These are phyloP conservation scores for Sialia sialis DNA, from an alignment of 2,113 vertebrate species.

Conservation along the genomic window DNA sequence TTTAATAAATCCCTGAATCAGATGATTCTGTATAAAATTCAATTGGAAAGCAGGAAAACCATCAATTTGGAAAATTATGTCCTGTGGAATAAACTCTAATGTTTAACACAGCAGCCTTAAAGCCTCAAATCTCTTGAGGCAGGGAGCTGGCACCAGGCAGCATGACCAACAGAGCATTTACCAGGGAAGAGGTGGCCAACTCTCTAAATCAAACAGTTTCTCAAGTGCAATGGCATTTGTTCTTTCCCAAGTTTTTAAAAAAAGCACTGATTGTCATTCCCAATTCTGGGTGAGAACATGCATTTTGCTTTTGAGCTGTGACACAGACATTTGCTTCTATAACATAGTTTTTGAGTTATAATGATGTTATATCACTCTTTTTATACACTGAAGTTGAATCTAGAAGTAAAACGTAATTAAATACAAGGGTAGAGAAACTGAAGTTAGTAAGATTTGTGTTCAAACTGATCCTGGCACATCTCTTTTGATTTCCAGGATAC, in stretches of 20 bases:
- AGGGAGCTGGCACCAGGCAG: not conserved
- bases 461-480: too few relatives aligned
- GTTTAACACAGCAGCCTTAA: not conserved
- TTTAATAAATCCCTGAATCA: not conserved
- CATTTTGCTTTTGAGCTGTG: not conserved
- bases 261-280: not conserved
- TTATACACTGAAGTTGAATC: not conserved
- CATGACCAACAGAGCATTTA: not conserved
- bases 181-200: not conserved
- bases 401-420: not conserved
- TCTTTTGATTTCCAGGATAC: not conserved
- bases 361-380: not conserved
- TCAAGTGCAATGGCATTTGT: not conserved
- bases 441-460: not conserved
- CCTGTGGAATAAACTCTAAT: not conserved
- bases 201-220: not conserved
- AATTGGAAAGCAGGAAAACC: accelerated
- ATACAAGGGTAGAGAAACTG: not conserved
- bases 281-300: not conserved
- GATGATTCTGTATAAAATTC: not conserved
- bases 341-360: not conserved
- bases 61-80: not conserved
- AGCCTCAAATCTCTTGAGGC: not conserved
- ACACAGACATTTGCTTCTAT: not conserved
- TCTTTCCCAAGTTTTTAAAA: not conserved